phyloP scores from a whole-genome alignment of 2,113 vertebrate species.

The Myotis yumanensis region DNA sequence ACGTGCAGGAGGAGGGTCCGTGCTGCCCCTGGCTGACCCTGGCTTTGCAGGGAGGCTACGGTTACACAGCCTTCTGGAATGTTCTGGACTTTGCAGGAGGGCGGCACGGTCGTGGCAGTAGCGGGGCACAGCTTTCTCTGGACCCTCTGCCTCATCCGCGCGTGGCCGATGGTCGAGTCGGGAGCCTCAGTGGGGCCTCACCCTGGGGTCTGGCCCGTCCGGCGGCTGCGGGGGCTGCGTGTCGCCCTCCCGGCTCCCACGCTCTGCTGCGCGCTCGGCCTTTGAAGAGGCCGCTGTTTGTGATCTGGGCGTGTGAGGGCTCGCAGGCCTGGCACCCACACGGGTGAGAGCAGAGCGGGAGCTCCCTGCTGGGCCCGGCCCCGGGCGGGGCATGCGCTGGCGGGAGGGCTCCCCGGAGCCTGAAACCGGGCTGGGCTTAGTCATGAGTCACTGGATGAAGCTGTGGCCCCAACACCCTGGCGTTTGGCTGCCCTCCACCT shows the following conservation, averaged over 20 bases:
- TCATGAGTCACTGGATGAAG: not conserved
- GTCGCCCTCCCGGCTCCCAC: not conserved
- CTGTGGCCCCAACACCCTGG: not conserved
- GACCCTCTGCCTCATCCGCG: fast-evolving
- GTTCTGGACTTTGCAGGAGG: no score
- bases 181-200: fast-evolving
- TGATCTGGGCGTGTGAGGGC: not conserved
- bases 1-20: fast-evolving
- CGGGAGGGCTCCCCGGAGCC: not conserved
- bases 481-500: not conserved
- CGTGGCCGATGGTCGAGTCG: fast-evolving
- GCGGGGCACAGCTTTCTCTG: not conserved
- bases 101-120: fast-evolving
- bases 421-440: not conserved
- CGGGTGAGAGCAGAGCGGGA: not conserved
- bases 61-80: fast-evolving
- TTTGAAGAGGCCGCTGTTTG: not conserved
- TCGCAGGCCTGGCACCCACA: not conserved
- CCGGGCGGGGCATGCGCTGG: fast-evolving
- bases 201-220: fast-evolving
- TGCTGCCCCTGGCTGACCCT: not conserved
- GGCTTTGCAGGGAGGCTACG: not conserved
- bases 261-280: not conserved
- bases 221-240: not conserved
- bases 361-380: not conserved